Conservation (phyloP, 1,140 invertebrate species). For the Ericerus pela region DNA sequence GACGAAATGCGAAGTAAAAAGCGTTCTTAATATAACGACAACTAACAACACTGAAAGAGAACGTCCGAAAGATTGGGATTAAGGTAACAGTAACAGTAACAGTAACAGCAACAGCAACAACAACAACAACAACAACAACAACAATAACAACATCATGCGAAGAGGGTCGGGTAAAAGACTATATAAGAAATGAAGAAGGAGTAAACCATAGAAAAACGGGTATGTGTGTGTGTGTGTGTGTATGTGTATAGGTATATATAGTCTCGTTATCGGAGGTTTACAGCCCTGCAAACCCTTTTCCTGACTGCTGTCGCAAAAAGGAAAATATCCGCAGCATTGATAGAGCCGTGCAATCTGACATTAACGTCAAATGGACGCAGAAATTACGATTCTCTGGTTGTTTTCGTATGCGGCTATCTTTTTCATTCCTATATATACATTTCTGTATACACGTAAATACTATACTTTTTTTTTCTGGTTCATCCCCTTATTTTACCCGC, state of each 20-base stretch:
- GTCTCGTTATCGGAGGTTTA: conserved; percentile 11
- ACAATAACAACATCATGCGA: too few species aligned
- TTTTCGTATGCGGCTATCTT: conserved; percentile 10
- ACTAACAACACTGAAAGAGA: conserved; percentile 6
- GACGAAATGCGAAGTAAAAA: conserved; percentile 12
- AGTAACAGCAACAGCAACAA: too few species aligned
- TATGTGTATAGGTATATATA: too few species aligned
- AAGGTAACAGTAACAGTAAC: conserved; percentile 3
- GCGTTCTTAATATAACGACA: conserved; percentile 10
- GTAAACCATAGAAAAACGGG: conserved; percentile 3
- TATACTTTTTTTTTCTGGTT: neutral
- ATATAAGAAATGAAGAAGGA: conserved; percentile 12
- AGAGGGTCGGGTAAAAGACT: neutral
- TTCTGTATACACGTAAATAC: too few species aligned
- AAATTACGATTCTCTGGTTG: conserved; percentile 7
- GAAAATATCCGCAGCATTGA: conserved; percentile 12
- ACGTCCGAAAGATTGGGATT: conserved; percentile 7
- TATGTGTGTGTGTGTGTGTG: too few species aligned
- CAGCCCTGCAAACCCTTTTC: neutral
- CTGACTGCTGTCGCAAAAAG: too few species aligned
- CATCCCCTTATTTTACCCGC: neutral
- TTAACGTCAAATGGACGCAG: conserved; percentile 11
- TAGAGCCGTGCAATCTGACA: conserved; percentile 11
- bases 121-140: too few species aligned
- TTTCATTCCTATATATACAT: too few species aligned